A percentile compares a stretch with the other conserved stretches of the same genome.
These are phyloP conservation scores for Lytechinus pictus DNA, from an alignment of 35 echinoderm and acorn worm genomes.

Conservation along the genomic window DNA sequence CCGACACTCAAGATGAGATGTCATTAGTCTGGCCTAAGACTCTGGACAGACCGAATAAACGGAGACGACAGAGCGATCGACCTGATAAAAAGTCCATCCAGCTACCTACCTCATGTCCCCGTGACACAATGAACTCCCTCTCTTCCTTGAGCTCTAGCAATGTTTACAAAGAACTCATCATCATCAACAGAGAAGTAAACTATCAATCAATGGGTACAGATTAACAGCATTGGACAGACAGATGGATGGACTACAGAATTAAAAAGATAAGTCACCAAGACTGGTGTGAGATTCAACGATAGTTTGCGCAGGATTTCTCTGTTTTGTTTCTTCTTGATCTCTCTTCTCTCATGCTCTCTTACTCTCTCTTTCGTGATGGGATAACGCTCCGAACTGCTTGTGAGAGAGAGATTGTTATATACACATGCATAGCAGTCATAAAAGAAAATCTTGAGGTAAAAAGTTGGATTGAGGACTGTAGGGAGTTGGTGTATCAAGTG, in stretches of 20 bases:
- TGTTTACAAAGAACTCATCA: slow-evolving; percentile 5
- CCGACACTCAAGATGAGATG: neutral
- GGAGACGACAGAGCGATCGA: neutral
- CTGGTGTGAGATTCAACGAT: neutral
- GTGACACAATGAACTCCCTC: neutral
- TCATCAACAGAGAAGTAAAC: neutral
- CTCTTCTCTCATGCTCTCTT: neutral
- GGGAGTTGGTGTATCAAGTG: slow-evolving; percentile 9
- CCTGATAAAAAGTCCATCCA: neutral
- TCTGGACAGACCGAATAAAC: neutral
- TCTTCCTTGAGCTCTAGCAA: neutral
- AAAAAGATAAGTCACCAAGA: neutral
- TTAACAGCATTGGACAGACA: neutral
- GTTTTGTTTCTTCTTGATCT: neutral
- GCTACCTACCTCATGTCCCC: neutral
- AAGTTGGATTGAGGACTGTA: slow-evolving; percentile 11
- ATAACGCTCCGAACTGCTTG: neutral
- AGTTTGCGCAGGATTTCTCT: slow-evolving; percentile 10
- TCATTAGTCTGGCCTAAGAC: slow-evolving; percentile 17
- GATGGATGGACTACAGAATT: neutral
- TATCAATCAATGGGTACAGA: neutral
- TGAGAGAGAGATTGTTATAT: neutral
- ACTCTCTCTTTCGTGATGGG: neutral
- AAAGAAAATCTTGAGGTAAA: neutral
- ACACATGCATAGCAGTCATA: neutral